phyloP scores from a whole-genome alignment of 2,797 vertebrate species.

The Spinus olivaceus region DNA sequence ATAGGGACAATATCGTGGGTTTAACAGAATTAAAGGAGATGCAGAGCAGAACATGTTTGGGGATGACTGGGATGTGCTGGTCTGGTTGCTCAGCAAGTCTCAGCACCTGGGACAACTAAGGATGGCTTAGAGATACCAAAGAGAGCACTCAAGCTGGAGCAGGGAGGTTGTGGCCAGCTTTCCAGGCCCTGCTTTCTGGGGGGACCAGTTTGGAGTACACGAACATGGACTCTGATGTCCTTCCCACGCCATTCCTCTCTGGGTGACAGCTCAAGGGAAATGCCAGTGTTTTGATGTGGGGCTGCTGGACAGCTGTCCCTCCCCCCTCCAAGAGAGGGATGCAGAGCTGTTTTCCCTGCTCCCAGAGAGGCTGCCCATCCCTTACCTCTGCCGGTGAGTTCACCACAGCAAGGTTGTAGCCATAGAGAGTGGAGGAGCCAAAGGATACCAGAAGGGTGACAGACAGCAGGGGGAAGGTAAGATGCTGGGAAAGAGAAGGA shows the following conservation, averaged over 20 bases:
- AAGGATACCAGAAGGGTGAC: constrained; percentile 86
- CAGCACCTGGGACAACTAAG: not conserved
- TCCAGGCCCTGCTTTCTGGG: not conserved
- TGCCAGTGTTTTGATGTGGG: not conserved
- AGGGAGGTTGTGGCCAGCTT: not conserved
- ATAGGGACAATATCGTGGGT: rapidly evolving
- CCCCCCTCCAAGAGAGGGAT: not conserved
- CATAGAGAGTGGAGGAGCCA: constrained; percentile 90
- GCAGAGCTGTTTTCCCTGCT: not conserved
- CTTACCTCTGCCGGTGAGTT: constrained; percentile 87
- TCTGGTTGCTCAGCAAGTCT: not conserved
- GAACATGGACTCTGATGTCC: not conserved
- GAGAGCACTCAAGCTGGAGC: not conserved
- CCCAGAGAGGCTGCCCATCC: not conserved
- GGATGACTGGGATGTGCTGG: not conserved
- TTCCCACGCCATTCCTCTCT: not conserved
- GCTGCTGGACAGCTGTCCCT: rapidly evolving
- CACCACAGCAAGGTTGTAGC: constrained; percentile 90
- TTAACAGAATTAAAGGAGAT: not conserved
- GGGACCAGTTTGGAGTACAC: not conserved
- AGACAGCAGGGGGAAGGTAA: constrained; percentile 81
- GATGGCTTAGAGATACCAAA: not conserved
- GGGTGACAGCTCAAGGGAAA: not conserved
- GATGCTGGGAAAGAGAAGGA: constrained; percentile 67
- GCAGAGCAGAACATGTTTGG: not conserved